Base-by-base conservation (phyloP, 1,140 invertebrate genomes). In the Anthonomus grandis region DNA sequence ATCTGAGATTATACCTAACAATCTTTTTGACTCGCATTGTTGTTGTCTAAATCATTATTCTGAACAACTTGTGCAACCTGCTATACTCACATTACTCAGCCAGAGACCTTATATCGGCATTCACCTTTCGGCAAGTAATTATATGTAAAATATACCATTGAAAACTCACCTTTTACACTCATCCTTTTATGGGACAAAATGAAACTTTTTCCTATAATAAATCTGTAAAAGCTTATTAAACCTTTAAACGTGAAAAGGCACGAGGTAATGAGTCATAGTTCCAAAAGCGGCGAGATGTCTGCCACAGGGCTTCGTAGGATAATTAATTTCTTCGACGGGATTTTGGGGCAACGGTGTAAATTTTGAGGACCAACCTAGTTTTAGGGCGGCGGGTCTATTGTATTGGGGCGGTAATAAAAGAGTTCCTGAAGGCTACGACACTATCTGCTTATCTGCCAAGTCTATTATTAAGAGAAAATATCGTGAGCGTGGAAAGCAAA, bases 331-430 rank as follows among this genome's bases (percentile, higher is more conserved):
- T 52, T 21, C 39, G 39, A 22, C 15, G 3, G 39, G 15, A 42
- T 42, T 42, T 41, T 21, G 49, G 3, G 23, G 49, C 37, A 24
- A 52, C 37, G 49, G 37, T 41, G 49, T 52, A 52, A 52, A 52
- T 52, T 52, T 52, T 39, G 42, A 41, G 23, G 49, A 39, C 38
- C 37, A 41, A 52, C 49, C 36, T 52, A 41, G 49, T 52, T 41
- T 41, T 39, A 27, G 8, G 13, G 24, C 25, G 34, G 3, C 34
- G 27, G 13, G 27, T 52, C 49, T 25, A 52, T 52, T 52, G 49
- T 52, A 17, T 21, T 15, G 12, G 6, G 8, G 23, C n/a, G n/a
- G n/a, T 41, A 38, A 52, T 52, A 52, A 52, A 52, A 52, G 22
- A 25, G 37, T 41, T 19, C 27, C 23, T 10, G 47, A 15, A 49